Evolutionary conservation across 2,888 invertebrate species (phyloP).

Genomic region (Diaphora mendica): DNA sequence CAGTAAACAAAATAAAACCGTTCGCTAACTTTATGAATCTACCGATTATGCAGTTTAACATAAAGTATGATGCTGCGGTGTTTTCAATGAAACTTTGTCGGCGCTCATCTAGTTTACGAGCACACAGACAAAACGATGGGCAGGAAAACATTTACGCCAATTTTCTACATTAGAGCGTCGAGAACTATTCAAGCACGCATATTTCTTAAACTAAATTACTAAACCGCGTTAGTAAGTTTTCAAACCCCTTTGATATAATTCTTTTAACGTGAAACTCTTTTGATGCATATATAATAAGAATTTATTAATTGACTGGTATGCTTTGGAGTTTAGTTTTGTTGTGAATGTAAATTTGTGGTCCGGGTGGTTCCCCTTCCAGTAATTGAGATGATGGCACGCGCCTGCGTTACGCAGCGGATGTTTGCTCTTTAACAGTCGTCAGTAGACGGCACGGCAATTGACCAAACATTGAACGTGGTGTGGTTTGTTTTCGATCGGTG

Average conservation of each 20-base stretch:
- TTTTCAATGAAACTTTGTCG: slow-evolving; percentile 42
- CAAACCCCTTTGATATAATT: slow-evolving; percentile 34
- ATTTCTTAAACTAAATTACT: slow-evolving; percentile 37
- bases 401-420: slow-evolving; percentile 40
- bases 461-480: slow-evolving; percentile 25
- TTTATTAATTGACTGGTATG: slow-evolving; percentile 20
- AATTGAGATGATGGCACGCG: slow-evolving; percentile 37
- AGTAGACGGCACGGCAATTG: slow-evolving; percentile 33
- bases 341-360: slow-evolving; percentile 15
- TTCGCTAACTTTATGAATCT: slow-evolving; percentile 26
- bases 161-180: slow-evolving; percentile 44
- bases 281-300: slow-evolving; percentile 22
- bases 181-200: slow-evolving; percentile 35
- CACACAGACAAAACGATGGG: slow-evolving; percentile 37
- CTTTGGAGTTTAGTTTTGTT: slow-evolving; percentile 22
- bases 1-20: not conserved
- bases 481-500: slow-evolving; percentile 21
- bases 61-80: slow-evolving; percentile 33
- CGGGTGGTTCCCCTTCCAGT: slow-evolving; percentile 17
- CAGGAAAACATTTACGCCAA: slow-evolving; percentile 50
- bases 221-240: slow-evolving; percentile 33
- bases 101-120: slow-evolving; percentile 38
- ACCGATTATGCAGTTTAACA: slow-evolving; percentile 8
- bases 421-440: slow-evolving; percentile 40
- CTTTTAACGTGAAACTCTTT: slow-evolving; percentile 22